phyloP scores from a whole-genome alignment of 2,113 vertebrate genomes.

The Apus apus region DNA sequence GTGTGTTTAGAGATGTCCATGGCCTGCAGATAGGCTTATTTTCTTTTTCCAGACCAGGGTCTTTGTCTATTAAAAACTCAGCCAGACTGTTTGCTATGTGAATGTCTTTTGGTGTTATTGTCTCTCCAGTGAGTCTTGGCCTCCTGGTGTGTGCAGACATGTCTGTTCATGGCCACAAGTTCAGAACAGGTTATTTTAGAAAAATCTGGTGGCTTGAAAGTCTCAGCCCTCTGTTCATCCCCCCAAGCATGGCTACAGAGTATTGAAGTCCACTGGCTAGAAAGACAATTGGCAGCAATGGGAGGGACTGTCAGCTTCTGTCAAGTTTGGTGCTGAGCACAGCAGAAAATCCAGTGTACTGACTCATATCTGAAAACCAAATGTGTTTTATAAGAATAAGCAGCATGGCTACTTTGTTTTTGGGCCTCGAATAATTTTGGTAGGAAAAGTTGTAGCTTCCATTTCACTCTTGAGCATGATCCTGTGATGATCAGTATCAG shows the following conservation, averaged over 20 bases:
- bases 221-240: not conserved
- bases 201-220: not conserved
- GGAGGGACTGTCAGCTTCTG: not conserved
- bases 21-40: not conserved
- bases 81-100: not conserved
- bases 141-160: not conserved
- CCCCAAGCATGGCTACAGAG: not conserved
- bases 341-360: not conserved
- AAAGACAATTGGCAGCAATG: not conserved
- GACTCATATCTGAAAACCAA: not conserved
- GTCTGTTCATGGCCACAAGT: not conserved
- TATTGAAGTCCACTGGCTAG: not conserved
- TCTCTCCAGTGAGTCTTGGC: not conserved
- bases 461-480: not conserved
- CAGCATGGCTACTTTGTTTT: not conserved
- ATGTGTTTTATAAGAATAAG: not conserved
- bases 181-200: not conserved
- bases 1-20: not conserved
- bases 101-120: not conserved
- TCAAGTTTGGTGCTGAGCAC: fast-evolving
- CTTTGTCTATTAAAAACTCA: not conserved
- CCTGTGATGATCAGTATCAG: not conserved
- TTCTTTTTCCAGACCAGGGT: not conserved
- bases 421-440: not conserved
- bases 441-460: not conserved